Conservation (phyloP, 2,888 invertebrate species). For the Didymodactylos carnosus region DNA sequence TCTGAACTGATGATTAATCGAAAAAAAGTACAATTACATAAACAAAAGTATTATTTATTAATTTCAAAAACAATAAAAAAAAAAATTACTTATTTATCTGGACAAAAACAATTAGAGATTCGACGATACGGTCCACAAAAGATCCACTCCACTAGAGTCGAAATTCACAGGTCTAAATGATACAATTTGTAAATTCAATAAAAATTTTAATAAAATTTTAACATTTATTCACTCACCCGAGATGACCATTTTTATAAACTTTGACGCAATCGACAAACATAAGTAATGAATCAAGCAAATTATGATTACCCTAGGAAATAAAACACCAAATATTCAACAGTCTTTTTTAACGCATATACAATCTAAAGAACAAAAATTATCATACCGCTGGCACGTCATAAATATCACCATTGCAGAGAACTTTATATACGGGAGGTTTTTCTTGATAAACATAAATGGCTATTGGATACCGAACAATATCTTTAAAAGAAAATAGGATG, state of each 20-base stretch:
- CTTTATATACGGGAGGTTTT: background rate
- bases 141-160: background rate
- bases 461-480: background rate
- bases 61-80: too few species aligned
- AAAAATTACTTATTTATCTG: too few species aligned
- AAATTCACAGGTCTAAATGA: background rate
- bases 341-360: too few species aligned
- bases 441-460: background rate
- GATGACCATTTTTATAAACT: background rate
- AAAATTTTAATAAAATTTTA: background rate
- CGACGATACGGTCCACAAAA: too few species aligned
- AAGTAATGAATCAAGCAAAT: background rate
- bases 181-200: background rate
- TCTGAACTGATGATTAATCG: too few species aligned
- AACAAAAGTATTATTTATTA: too few species aligned
- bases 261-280: background rate
- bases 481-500: background rate
- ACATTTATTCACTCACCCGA: background rate
- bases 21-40: too few species aligned
- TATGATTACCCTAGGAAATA: background rate
- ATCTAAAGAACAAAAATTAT: background rate
- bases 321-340: background rate
- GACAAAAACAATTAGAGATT: too few species aligned
- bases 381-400: background rate
- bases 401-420: background rate